These are phyloP conservation scores for Phallusia fumigata DNA, from an alignment of 23 tunicate genomes.

Conservation along the genomic window DNA sequence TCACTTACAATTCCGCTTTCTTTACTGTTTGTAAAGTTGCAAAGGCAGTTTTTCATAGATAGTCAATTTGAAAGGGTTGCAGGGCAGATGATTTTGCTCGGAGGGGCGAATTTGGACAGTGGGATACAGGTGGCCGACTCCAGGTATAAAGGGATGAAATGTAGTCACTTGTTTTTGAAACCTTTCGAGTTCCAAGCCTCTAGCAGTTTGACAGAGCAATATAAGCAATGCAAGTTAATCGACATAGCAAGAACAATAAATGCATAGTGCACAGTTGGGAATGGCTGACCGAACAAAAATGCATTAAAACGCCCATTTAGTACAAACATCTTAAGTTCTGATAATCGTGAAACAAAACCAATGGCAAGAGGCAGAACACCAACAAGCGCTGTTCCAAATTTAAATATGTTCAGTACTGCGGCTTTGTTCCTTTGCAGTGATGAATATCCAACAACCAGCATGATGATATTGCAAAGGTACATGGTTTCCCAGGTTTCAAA, in stretches of 20 bases:
- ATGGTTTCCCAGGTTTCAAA: neutral
- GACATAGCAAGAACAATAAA: neutral
- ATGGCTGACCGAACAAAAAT: neutral
- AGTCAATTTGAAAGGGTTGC: no score
- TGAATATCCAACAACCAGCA: neutral
- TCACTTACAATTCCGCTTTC: no score
- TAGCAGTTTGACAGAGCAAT: neutral
- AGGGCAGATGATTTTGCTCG: no score
- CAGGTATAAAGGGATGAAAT: neutral
- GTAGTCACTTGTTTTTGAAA: neutral
- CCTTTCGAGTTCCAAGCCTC: neutral
- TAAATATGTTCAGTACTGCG: neutral
- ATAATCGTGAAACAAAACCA: neutral
- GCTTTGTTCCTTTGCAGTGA: conserved; percentile 2
- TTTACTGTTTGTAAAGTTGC: no score
- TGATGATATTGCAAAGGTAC: conserved; percentile 3
- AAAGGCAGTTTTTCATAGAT: no score
- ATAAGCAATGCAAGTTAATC: neutral
- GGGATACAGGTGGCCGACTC: no score
- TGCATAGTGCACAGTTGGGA: neutral
- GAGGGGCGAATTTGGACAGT: no score
- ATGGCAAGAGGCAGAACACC: neutral
- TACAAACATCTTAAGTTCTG: neutral
- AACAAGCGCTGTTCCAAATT: neutral
- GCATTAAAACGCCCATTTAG: neutral